These are phyloP conservation scores for Onthophagus sagittarius DNA, from an alignment of 2,888 invertebrate species.

Conservation along the genomic window DNA sequence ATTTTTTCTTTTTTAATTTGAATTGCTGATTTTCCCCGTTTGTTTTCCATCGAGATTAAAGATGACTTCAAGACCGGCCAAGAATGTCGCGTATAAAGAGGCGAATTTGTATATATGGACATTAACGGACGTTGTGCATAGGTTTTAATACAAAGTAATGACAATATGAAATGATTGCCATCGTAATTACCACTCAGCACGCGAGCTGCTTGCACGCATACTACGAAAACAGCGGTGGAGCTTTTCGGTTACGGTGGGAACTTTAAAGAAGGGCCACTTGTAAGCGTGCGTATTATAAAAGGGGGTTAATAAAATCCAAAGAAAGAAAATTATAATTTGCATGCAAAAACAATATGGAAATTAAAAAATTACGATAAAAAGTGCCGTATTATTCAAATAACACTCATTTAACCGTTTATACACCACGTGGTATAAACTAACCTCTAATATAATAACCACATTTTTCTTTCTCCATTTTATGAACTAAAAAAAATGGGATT, in stretches of 20 bases:
- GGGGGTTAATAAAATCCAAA: not conserved
- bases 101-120: constrained; percentile 25
- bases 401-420: no score
- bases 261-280: not conserved
- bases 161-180: constrained; percentile 43
- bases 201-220: constrained; percentile 36
- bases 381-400: no score
- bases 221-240: not conserved
- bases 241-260: not conserved
- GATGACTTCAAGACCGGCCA: constrained; percentile 28
- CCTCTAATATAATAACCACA: not conserved
- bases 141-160: constrained; percentile 43
- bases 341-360: not conserved
- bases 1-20: not conserved
- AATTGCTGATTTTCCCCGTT: constrained; percentile 33
- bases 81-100: not conserved
- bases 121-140: constrained; percentile 31
- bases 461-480: not conserved
- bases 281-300: not conserved
- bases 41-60: constrained; percentile 41
- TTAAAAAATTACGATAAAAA: no score
- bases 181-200: constrained; percentile 40
- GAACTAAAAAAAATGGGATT: not conserved
- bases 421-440: not conserved
- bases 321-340: not conserved